phyloP scores from a whole-genome alignment of 2,888 invertebrate genomes.

The Diaprepes abbreviatus region DNA sequence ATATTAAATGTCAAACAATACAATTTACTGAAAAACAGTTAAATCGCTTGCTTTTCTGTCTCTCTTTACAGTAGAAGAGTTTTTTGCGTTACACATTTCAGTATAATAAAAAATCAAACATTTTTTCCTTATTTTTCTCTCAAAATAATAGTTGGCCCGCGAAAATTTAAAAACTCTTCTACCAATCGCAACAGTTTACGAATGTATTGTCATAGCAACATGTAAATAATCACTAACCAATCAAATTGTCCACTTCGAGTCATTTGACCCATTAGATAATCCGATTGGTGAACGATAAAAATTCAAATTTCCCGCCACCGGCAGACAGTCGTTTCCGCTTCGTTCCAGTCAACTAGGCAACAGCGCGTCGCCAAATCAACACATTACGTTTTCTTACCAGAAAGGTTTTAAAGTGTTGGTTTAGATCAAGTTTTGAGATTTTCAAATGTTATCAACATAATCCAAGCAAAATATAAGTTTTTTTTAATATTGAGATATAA shows the following conservation, averaged over 20 bases:
- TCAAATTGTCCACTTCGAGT: slow-evolving; percentile 30
- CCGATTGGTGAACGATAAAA: slow-evolving; percentile 52
- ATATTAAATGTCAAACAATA: slow-evolving; percentile 12
- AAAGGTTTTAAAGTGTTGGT: background rate
- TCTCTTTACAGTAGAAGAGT: background rate
- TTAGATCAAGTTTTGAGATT: background rate
- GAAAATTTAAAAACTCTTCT: slow-evolving; percentile 26
- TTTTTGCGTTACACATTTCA: background rate
- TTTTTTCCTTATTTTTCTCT: slow-evolving; percentile 7
- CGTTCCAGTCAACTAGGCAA: slow-evolving; percentile 49
- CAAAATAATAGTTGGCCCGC: slow-evolving; percentile 11
- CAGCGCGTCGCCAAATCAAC: slow-evolving; percentile 38
- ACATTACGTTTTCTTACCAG: background rate
- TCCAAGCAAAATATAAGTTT: background rate
- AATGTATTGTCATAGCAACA: slow-evolving; percentile 55
- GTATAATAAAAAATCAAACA: slow-evolving; percentile 5
- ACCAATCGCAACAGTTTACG: slow-evolving; percentile 51
- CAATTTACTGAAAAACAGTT: background rate
- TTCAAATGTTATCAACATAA: background rate
- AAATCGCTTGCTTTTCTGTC: background rate
- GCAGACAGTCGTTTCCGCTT: slow-evolving; percentile 21
- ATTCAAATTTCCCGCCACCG: slow-evolving; percentile 59
- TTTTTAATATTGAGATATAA: background rate
- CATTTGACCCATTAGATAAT: slow-evolving; percentile 52
- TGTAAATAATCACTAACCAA: slow-evolving; percentile 55